Percentiles rank a stretch among this genome's conserved stretches.
phyloP scores from a whole-genome alignment of 2,113 vertebrate species.

The Pygathrix nemaeus region DNA sequence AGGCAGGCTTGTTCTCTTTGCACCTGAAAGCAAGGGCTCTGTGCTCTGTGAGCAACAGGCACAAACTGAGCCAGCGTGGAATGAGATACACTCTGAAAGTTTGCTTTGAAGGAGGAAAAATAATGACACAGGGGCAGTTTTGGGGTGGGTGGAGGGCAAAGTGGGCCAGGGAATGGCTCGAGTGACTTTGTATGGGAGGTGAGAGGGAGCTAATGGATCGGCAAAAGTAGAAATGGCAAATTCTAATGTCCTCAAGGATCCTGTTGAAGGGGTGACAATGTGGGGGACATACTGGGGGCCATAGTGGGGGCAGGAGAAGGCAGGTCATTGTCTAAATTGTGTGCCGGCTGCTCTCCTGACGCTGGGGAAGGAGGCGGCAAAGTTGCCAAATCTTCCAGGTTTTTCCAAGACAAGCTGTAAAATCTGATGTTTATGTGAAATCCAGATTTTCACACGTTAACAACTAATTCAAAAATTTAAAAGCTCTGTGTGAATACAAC shows the following conservation, averaged over 20 bases:
- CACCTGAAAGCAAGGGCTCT: background rate
- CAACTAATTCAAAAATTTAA: conserved; percentile 66
- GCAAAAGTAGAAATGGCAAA: background rate
- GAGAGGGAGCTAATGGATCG: background rate
- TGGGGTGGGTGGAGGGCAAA: background rate
- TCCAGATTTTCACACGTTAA: conserved; percentile 64
- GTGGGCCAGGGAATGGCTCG: background rate
- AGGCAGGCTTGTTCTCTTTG: background rate
- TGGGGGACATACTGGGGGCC: no score
- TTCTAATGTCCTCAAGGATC: fast-evolving
- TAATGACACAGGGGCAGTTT: background rate
- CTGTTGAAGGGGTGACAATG: fast-evolving
- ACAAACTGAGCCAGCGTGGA: background rate
- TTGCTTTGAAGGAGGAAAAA: background rate
- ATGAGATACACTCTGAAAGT: background rate
- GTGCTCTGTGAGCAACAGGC: background rate
- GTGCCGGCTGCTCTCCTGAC: fast-evolving
- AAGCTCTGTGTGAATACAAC: conserved; percentile 52
- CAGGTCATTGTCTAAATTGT: fast-evolving
- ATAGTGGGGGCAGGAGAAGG: background rate
- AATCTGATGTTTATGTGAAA: conserved; percentile 51
- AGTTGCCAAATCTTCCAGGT: background rate
- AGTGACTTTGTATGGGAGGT: background rate
- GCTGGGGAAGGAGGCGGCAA: background rate
- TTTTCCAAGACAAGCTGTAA: conserved; percentile 35